phyloP scores from a whole-genome alignment of 2,888 invertebrate genomes.

The Latheticus oryzae region DNA sequence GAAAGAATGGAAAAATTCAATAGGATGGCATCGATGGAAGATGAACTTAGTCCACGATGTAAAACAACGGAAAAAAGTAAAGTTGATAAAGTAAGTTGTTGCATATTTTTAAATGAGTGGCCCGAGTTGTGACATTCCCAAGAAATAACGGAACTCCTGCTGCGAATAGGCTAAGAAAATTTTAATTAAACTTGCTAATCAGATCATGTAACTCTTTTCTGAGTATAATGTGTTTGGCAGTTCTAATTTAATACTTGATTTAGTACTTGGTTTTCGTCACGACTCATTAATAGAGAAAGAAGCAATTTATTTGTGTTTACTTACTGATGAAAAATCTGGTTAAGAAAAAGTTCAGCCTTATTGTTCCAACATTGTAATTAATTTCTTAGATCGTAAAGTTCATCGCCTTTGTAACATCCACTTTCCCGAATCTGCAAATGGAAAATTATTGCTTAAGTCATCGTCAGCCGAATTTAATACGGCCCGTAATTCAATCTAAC shows the following conservation, averaged over 20 bases:
- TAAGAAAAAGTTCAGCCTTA: conserved; percentile 5
- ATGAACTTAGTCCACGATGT: conserved; percentile 68
- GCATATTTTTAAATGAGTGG: background rate
- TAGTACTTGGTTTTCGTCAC: background rate
- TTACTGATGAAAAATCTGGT: conserved; percentile 1
- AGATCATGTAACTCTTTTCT: conserved; percentile 1
- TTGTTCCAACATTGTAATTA: conserved; percentile 15
- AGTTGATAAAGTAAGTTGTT: conserved; percentile 71
- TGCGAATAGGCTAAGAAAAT: conserved; percentile 4
- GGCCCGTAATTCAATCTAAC: conserved; percentile 53
- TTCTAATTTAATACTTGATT: conserved; percentile 8
- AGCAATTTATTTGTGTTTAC: conserved; percentile 1
- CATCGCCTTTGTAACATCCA: background rate
- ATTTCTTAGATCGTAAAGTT: conserved; percentile 13
- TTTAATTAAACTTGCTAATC: conserved; percentile 11
- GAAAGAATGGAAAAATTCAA: conserved; percentile 94
- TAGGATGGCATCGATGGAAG: conserved; percentile 87
- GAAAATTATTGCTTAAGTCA: too few relatives aligned
- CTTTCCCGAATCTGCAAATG: background rate
- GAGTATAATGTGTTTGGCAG: background rate
- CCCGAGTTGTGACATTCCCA: background rate
- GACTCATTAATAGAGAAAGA: conserved; percentile 6
- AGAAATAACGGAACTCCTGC: background rate
- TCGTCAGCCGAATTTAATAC: conserved; percentile 24
- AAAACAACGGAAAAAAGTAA: conserved; percentile 67